Evolutionary conservation across 2,888 invertebrate genomes (phyloP).

Genomic region (Melangyna quadrimaculata): DNA sequence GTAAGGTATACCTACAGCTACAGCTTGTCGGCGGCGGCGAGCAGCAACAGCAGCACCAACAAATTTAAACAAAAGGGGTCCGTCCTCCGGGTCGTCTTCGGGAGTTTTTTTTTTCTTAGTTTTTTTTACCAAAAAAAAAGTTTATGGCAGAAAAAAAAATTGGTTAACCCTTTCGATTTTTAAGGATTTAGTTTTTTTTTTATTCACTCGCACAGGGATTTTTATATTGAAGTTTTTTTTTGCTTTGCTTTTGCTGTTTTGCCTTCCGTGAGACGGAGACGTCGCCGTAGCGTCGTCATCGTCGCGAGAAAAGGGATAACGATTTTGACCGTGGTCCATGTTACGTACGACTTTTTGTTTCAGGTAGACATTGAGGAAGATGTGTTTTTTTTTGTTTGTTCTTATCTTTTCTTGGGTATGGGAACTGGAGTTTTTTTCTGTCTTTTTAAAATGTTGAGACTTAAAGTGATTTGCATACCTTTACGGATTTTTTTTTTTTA

Average conservation of each 20-base stretch:
- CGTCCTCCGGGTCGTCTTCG: slow-evolving; percentile 57
- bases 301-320: slow-evolving; percentile 56
- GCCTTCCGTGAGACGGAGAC: slow-evolving; percentile 51
- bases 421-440: slow-evolving; percentile 44
- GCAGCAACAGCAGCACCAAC: slow-evolving; percentile 28
- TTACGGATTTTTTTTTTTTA: slow-evolving; percentile 33
- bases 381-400: slow-evolving; percentile 20
- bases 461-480: slow-evolving; percentile 61
- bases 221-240: slow-evolving; percentile 35
- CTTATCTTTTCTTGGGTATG: slow-evolving; percentile 35
- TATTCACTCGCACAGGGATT: slow-evolving; percentile 19
- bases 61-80: slow-evolving; percentile 69
- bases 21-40: slow-evolving; percentile 40
- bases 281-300: not conserved
- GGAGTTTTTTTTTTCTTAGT: slow-evolving; percentile 38
- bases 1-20: too few species aligned
- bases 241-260: slow-evolving; percentile 33
- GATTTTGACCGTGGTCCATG: slow-evolving; percentile 69
- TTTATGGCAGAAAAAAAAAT: slow-evolving; percentile 54
- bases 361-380: slow-evolving; percentile 56
- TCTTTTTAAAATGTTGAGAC: slow-evolving; percentile 20
- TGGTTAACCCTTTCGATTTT: slow-evolving; percentile 68
- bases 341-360: slow-evolving; percentile 53
- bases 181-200: slow-evolving; percentile 42
- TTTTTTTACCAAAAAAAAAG: slow-evolving; percentile 59